phyloP scores from a whole-genome alignment of 2,888 invertebrate species.

The Drosophila anceps region DNA sequence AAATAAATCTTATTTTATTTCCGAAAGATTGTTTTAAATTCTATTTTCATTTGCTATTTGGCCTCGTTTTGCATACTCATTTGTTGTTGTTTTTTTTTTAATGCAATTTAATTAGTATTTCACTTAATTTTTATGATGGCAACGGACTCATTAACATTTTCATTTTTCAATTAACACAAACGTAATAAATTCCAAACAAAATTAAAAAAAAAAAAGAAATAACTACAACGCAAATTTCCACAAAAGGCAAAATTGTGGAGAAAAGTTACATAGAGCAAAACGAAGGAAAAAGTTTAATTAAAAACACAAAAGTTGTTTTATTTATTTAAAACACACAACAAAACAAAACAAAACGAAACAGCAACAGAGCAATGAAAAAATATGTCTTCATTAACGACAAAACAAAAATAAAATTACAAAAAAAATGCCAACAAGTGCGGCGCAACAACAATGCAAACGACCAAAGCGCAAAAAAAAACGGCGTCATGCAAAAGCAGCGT shows the following conservation, averaged over 20 bases:
- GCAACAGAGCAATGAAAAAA: conserved; percentile 68
- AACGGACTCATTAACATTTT: conserved; percentile 80
- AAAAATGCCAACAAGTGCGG: conserved; percentile 9
- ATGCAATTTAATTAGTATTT: conserved; percentile 78
- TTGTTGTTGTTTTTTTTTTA: conserved; percentile 32
- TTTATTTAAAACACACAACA: conserved; percentile 61
- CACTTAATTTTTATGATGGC: conserved; percentile 72
- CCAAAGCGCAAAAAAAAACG: conserved; percentile 37
- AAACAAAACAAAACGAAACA: conserved; percentile 23
- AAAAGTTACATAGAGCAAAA: conserved; percentile 45
- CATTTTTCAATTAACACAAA: conserved; percentile 82
- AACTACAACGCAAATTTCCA: conserved; percentile 51
- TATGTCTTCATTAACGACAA: conserved; percentile 79
- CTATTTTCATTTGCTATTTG: conserved; percentile 8
- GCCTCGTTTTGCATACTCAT: background rate
- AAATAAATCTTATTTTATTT: conserved; percentile 4
- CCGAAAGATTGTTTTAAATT: conserved; percentile 8
- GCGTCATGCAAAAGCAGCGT: conserved; percentile 32
- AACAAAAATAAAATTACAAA: conserved; percentile 44
- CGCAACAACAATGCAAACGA: conserved; percentile 60
- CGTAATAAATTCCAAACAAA: conserved; percentile 75
- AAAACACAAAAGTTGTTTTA: conserved; percentile 79
- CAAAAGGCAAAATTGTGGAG: conserved; percentile 63
- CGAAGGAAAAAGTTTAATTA: conserved; percentile 77
- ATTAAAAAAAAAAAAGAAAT: conserved; percentile 20